Conservation (phyloP, 2,113 vertebrate species). For the Daphoenositta chrysoptera region DNA sequence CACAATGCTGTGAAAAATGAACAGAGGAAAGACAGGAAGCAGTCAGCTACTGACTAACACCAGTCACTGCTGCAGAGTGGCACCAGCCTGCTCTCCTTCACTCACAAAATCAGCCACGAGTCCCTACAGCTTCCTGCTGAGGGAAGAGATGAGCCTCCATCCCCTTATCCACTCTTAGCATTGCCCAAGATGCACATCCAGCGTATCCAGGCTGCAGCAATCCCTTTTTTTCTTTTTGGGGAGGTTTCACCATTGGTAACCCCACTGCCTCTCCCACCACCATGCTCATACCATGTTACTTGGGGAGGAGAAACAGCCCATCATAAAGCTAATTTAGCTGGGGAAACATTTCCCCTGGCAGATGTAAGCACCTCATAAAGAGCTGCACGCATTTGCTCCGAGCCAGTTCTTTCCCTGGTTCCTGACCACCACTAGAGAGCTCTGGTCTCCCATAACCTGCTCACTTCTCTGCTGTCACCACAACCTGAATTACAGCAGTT, state of each 20-base stretch:
- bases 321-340: background rate
- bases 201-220: background rate
- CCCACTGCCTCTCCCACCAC: background rate
- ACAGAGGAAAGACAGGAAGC: background rate
- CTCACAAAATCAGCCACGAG: background rate
- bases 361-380: background rate
- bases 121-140: background rate
- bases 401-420: background rate
- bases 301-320: background rate
- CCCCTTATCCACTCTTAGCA: background rate
- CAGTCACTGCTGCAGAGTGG: background rate
- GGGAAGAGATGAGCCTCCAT: background rate
- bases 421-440: background rate
- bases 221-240: background rate
- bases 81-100: background rate
- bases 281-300: background rate
- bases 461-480: background rate
- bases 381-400: background rate
- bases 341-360: background rate
- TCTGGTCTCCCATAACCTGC: background rate
- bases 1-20: background rate
- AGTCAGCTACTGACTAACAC: background rate
- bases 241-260: background rate
- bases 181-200: background rate
- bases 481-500: background rate